Conservation (phyloP, 1,140 invertebrate genomes). For the Meteorus sp. region DNA sequence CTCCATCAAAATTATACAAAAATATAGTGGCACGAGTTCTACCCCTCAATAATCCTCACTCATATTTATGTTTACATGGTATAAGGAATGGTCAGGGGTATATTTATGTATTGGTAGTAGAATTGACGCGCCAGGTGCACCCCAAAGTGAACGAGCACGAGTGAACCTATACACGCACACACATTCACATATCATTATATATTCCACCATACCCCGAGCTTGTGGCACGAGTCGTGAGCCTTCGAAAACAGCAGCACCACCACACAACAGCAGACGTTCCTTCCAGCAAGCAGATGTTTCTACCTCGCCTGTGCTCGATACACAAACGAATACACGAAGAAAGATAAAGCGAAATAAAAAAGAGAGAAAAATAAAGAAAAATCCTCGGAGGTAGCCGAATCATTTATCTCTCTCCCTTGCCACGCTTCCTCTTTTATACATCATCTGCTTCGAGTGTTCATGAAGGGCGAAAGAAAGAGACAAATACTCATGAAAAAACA, state of each 20-base stretch:
- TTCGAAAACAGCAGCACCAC: constrained; percentile 1
- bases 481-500: not conserved
- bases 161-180: too few species aligned
- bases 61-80: too few species aligned
- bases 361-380: not conserved
- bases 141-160: not conserved
- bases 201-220: constrained; percentile 28
- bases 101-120: too few species aligned
- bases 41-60: too few species aligned
- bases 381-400: not conserved
- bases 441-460: constrained; percentile 3
- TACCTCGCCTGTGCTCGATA: constrained; percentile 28
- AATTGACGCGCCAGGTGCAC: constrained; percentile 11
- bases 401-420: not conserved
- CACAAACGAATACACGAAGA: too few species aligned
- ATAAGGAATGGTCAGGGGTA: too few species aligned
- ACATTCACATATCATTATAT: too few species aligned
- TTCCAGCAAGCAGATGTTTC: constrained; percentile 42
- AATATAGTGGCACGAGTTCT: too few species aligned
- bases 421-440: not conserved
- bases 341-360: constrained; percentile 1
- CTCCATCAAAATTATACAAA: too few species aligned
- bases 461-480: not conserved
- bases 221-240: constrained; percentile 37
- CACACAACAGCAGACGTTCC: too few species aligned